Evolutionary conservation across 2,888 invertebrate species (phyloP), one percentile per base, ranked within the genome.

Genomic region (Pseudoips prasinana): DNA sequence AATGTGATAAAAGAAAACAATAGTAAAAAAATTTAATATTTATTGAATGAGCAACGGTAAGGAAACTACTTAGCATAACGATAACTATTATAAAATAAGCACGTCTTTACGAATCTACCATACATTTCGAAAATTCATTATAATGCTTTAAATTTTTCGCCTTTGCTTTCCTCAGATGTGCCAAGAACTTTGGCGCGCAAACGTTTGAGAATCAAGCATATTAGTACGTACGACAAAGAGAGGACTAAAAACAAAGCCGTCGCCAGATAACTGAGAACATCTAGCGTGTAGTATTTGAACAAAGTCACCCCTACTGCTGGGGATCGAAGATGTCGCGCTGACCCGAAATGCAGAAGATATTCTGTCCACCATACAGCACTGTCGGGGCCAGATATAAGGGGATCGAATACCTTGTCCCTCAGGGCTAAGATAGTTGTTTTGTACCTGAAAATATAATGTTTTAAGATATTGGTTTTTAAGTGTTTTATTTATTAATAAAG

Each of bases 321-420:
- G 5, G 89, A 83, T 7, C 83, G 78, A 3, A 90, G 67, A 45
- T 85, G 80, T 3, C 64, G 64, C 0, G 89, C 85, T 1, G 87
- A 87, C 10, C 74, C 63, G 37, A 90, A 77, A 9, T 81, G 74
- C 7, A 90, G 45, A 4, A 90, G 79, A 47, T 90, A 90, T 39
- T 91, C 90, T 1, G 90, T 90, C 90, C 90, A 90, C 80, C 85
- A 85, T 0, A 89, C 55, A 0, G 90, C 89, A 26, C 77, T 75
- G 22, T 90, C 89, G 1, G 87, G 85, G 1, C 84, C 86, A 10
- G 87, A 84, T 48, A 83, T 56, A 1, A 73, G 33, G 1, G 76
- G 68, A 38, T 81, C 73, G 8, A 71, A 58, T 1, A 75, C 65
- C 25, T 54, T 61, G 3, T 51, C 51, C 25, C 65, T 85, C 14